Base-by-base conservation (phyloP, 1,140 invertebrate species). In the Penaeus indicus region DNA sequence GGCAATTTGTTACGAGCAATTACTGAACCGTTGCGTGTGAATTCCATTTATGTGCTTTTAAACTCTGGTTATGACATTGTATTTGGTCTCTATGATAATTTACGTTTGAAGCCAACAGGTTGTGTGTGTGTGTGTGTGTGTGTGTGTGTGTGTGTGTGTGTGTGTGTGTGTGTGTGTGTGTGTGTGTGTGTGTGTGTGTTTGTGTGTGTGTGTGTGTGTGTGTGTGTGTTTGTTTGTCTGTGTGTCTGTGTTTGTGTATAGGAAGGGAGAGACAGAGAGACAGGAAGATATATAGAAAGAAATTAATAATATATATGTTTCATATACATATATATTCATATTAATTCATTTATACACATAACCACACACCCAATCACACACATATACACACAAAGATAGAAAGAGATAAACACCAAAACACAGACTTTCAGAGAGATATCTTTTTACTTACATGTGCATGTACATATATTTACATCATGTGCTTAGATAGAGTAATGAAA, bases 391-490 rank as follows among this genome's bases (percentile, higher is more conserved):
- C 25, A 67, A 22, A 7, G 21, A 67, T 4, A 4, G 21, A 67
- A 22, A 67, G 21, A 67, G 21, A 67, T 67, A 67, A 5, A 67
- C 25, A 67, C 25, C 25, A 22, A 22, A 22, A 67, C 25, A 67
- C 25, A 67, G 21, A 67, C 25, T 22, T 67, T 22, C 25, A 67
- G 21, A 67, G 21, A 67, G 5, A 67, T 67, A 67, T 67, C 21
- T 67, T 8, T 67, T 22, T 1, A 32, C 32, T 1, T 67, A 67
- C 25, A 67, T 67, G 25, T 67, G 25, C 25, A 67, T 67, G 32
- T 72, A 72, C 32, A 72, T 72, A 72, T 72, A 72, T 72, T 27
- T 72, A 72, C 32, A 72, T 72, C n/a, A 27, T 72, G 32, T 72
- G 32, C 32, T 64, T 64, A 3, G 25, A 72, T 32, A 16, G 8